Conservation (phyloP, 2,888 invertebrate species). For the Cosmia pyralina region DNA sequence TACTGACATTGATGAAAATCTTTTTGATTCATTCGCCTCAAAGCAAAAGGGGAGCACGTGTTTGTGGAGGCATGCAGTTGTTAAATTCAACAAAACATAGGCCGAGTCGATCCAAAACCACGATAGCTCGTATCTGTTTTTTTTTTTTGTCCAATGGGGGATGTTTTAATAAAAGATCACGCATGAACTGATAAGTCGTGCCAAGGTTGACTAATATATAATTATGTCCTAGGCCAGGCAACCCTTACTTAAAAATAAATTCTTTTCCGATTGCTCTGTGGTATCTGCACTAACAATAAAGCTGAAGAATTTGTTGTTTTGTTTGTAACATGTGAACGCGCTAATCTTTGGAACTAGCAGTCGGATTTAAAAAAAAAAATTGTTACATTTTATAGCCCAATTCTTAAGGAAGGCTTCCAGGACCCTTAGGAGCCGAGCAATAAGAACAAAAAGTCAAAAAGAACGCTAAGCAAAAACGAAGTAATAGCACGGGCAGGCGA, state of each 20-base stretch:
- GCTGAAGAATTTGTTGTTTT: no score
- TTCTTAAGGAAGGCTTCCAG: no score
- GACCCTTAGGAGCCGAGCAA: no score
- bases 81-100: constrained; percentile 42
- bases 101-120: background rate
- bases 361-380: no score
- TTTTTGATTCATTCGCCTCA: constrained; percentile 60
- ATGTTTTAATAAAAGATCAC: background rate
- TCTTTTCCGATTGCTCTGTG: background rate
- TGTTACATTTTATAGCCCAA: no score
- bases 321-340: no score
- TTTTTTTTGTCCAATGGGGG: background rate
- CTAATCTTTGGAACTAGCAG: no score
- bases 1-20: constrained; percentile 65
- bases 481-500: no score
- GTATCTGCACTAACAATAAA: no score
- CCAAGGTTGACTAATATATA: background rate
- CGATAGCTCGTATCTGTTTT: background rate
- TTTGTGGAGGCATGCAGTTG: constrained; percentile 29
- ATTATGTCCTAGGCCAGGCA: no score
- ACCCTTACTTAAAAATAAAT: background rate
- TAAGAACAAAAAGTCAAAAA: no score
- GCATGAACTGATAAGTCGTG: background rate
- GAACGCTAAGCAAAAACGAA: no score
- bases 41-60: constrained; percentile 41